A percentile compares a stretch with the other conserved stretches of the same genome.
These are phyloP conservation scores for Pitangus sulphuratus DNA, from an alignment of 2,797 vertebrate genomes.

Conservation along the genomic window DNA sequence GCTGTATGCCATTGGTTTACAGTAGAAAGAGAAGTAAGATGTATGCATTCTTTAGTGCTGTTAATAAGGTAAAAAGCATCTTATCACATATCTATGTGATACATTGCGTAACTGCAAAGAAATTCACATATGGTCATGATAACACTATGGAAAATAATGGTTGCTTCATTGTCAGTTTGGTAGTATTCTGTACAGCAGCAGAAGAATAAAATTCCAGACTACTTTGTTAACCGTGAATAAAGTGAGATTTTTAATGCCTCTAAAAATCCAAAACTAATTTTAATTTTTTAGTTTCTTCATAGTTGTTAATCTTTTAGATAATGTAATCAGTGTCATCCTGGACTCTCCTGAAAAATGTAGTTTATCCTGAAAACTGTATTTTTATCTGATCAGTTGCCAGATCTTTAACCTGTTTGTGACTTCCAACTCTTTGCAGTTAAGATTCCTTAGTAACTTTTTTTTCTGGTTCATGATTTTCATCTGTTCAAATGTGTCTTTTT, in stretches of 20 bases:
- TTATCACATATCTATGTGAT: accelerated
- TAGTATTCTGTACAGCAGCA: background rate
- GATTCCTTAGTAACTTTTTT: background rate
- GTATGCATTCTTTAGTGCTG: background rate
- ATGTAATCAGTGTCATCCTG: background rate
- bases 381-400: background rate
- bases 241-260: background rate
- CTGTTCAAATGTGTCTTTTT: background rate
- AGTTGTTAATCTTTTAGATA: background rate
- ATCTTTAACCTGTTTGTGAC: background rate
- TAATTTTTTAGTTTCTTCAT: background rate
- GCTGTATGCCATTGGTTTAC: background rate
- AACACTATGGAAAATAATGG: background rate
- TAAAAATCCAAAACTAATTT: background rate
- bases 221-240: background rate
- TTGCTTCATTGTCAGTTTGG: background rate
- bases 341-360: background rate
- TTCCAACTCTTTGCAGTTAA: background rate
- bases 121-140: background rate
- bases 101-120: background rate
- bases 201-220: background rate
- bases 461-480: background rate
- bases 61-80: background rate
- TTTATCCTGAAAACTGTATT: background rate
- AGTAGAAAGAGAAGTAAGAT: background rate